Evolutionary conservation across 2,888 invertebrate species (phyloP).

Genomic region (Ferrisia virgata): DNA sequence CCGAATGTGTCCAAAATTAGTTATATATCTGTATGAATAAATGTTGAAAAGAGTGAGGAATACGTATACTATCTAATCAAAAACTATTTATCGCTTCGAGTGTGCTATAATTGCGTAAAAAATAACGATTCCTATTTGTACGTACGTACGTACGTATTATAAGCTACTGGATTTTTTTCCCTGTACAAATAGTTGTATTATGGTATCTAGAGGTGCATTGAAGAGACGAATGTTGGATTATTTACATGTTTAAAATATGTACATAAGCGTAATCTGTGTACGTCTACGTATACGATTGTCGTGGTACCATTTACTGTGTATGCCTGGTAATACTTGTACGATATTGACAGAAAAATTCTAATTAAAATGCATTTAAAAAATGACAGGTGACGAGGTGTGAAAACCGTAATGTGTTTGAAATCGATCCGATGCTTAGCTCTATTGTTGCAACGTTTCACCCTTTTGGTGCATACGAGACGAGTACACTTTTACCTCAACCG

Average conservation of each 20-base stretch:
- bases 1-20: neutral
- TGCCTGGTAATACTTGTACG: neutral
- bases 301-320: neutral
- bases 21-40: no score
- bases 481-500: neutral
- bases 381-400: slow-evolving; percentile 32
- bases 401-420: slow-evolving; percentile 16
- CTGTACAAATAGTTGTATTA: neutral
- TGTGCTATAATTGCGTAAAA: neutral
- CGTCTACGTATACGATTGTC: neutral
- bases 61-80: neutral
- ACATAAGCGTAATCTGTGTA: neutral
- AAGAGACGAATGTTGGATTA: neutral
- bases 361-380: slow-evolving; percentile 30
- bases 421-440: slow-evolving; percentile 26
- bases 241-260: slow-evolving; percentile 28
- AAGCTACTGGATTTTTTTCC: neutral
- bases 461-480: no score
- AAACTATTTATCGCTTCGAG: slow-evolving; percentile 21
- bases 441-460: slow-evolving; percentile 1
- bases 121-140: no score
- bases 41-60: neutral
- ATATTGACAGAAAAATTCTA: neutral
- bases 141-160: no score
- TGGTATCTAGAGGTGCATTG: neutral